Conservation (phyloP, 2,797 vertebrate genomes). For the Bradypodion ventrale region DNA sequence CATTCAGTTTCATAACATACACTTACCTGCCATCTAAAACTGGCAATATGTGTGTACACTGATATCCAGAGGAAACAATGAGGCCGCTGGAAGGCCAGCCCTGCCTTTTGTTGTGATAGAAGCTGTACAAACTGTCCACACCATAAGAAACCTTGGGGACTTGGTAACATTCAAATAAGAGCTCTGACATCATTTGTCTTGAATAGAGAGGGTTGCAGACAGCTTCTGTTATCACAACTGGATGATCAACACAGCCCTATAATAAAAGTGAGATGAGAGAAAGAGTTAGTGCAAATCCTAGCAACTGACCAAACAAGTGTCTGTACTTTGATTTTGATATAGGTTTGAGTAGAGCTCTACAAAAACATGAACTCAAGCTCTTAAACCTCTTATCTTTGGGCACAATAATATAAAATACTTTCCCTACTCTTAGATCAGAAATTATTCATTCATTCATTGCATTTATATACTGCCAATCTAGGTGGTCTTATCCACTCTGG, state of each 20-base stretch:
- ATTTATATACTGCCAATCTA: too few species aligned
- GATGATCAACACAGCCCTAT: constrained; percentile 89
- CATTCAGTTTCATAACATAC: background rate
- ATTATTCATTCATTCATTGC: too few species aligned
- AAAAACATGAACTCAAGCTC: background rate
- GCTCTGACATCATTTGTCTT: constrained; percentile 96
- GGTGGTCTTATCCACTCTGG: too few species aligned
- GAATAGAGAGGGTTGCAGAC: constrained; percentile 94
- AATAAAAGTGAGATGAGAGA: constrained; percentile 6
- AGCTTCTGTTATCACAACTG: constrained; percentile 92
- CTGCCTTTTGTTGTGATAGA: constrained; percentile 81
- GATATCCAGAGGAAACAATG: constrained; percentile 91
- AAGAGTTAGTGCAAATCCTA: rapidly evolving
- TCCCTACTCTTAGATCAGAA: background rate
- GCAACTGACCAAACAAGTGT: background rate
- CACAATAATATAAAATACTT: background rate
- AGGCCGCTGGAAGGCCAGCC: constrained; percentile 79
- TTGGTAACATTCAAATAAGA: constrained; percentile 93
- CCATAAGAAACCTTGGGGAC: constrained; percentile 92
- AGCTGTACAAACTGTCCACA: constrained; percentile 91
- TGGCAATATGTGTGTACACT: constrained; percentile 93
- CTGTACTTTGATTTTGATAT: background rate
- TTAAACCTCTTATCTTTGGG: background rate
- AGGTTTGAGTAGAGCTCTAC: background rate
- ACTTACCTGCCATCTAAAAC: constrained; percentile 91